Conservation (phyloP, 1,140 invertebrate species). For the Formica selysi region DNA sequence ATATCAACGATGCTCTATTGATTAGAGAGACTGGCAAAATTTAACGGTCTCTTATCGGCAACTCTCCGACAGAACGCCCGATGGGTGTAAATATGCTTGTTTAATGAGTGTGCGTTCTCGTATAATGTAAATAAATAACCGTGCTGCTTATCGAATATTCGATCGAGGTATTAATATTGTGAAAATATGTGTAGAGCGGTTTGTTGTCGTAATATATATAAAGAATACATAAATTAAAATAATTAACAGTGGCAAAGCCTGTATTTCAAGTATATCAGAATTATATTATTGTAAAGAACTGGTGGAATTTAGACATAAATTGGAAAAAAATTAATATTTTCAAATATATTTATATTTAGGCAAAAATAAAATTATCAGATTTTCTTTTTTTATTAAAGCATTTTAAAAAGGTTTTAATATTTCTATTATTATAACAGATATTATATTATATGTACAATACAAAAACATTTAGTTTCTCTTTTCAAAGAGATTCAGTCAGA, state of each 20-base stretch:
- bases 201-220: neutral
- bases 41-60: constrained; percentile 47
- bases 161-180: constrained; percentile 22
- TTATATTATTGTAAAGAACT: neutral
- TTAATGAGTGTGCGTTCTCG: neutral
- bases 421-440: neutral
- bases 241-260: neutral
- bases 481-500: neutral
- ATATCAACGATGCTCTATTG: constrained; percentile 18
- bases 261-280: neutral
- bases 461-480: neutral
- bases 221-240: constrained; percentile 1
- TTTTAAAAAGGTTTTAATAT: neutral
- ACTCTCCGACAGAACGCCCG: constrained; percentile 14
- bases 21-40: constrained; percentile 41
- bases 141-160: constrained; percentile 14
- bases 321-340: neutral
- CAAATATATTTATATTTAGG: neutral
- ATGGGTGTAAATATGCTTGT: constrained; percentile 12
- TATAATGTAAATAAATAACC: constrained; percentile 21
- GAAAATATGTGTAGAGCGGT: neutral
- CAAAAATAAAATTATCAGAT: neutral
- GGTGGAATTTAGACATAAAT: neutral
- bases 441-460: no score
- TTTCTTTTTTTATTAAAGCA: neutral